A percentile compares a stretch with the other conserved stretches of the same genome.
Evolutionary conservation across 1,140 invertebrate genomes (phyloP).

Genomic region (Eciton burchellii): DNA sequence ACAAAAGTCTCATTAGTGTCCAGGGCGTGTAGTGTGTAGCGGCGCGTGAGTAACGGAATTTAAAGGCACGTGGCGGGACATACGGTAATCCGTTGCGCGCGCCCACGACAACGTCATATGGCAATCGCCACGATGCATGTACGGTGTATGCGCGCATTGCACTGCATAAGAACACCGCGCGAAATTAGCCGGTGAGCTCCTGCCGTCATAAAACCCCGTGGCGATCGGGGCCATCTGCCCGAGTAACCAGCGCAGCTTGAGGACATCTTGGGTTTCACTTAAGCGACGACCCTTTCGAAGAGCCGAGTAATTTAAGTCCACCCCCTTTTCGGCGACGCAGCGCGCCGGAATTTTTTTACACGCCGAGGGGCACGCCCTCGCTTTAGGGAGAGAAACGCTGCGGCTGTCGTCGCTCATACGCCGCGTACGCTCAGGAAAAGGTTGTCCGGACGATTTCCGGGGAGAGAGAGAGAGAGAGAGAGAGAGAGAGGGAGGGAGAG

Average conservation of each 20-base stretch:
- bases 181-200: slow-evolving; percentile 43
- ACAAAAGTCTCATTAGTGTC: slow-evolving; percentile 42
- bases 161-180: slow-evolving; percentile 1
- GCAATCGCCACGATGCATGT: slow-evolving; percentile 27
- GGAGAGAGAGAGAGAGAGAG: neutral
- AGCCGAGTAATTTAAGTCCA: slow-evolving; percentile 58
- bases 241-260: slow-evolving; percentile 51
- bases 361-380: neutral
- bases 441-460: slow-evolving; percentile 42
- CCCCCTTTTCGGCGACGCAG: slow-evolving; percentile 8
- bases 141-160: neutral
- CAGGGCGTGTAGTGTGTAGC: slow-evolving; percentile 31
- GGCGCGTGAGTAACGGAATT: slow-evolving; percentile 53
- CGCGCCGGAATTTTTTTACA: slow-evolving; percentile 31
- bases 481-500: neutral
- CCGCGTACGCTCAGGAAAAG: neutral
- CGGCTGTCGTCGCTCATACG: slow-evolving; percentile 16
- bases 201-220: slow-evolving; percentile 42
- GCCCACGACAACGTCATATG: slow-evolving; percentile 58
- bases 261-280: slow-evolving; percentile 66
- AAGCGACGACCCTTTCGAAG: slow-evolving; percentile 28
- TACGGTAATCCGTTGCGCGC: slow-evolving; percentile 15
- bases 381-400: neutral
- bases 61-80: slow-evolving; percentile 65
- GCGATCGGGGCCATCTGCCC: slow-evolving; percentile 65